Percentiles rank a stretch among this genome's conserved stretches.
phyloP scores from a whole-genome alignment of 2,888 invertebrate genomes.

The Caenorhabditis macrosperma region DNA sequence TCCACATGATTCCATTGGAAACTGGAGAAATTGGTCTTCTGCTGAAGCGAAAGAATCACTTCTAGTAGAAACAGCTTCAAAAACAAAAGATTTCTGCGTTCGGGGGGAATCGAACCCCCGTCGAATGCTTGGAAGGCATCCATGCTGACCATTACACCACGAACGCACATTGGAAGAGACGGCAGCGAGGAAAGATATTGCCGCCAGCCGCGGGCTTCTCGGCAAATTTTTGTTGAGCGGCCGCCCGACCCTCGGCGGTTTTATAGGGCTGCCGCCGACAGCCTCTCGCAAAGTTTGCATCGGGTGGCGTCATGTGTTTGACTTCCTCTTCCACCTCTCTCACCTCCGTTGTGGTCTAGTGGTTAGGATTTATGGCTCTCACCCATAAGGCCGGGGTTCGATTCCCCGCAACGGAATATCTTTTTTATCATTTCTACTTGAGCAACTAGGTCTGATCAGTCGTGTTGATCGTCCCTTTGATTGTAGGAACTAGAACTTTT shows the following conservation, averaged over 20 bases:
- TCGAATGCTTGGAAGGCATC: constrained; percentile 73
- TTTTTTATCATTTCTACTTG: no score
- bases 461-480: no score
- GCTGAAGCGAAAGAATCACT: no score
- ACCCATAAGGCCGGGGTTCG: constrained; percentile 74
- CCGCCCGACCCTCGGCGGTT: no score
- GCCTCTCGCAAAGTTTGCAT: no score
- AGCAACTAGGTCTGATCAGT: no score
- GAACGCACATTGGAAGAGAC: constrained; percentile 50
- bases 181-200: not conserved
- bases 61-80: not conserved
- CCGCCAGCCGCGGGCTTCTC: not conserved
- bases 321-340: not conserved
- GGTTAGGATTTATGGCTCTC: constrained; percentile 74
- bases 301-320: not conserved
- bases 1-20: no score
- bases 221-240: not conserved
- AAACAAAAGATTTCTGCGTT: constrained; percentile 61
- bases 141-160: constrained; percentile 73
- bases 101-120: constrained; percentile 70
- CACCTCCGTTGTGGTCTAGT: constrained; percentile 71
- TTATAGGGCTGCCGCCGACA: no score
- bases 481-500: no score
- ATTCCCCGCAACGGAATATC: constrained; percentile 72
- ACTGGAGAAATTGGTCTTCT: no score